Evolutionary conservation across 2,888 invertebrate species (phyloP).

Genomic region (Aspidiotus destructor): DNA sequence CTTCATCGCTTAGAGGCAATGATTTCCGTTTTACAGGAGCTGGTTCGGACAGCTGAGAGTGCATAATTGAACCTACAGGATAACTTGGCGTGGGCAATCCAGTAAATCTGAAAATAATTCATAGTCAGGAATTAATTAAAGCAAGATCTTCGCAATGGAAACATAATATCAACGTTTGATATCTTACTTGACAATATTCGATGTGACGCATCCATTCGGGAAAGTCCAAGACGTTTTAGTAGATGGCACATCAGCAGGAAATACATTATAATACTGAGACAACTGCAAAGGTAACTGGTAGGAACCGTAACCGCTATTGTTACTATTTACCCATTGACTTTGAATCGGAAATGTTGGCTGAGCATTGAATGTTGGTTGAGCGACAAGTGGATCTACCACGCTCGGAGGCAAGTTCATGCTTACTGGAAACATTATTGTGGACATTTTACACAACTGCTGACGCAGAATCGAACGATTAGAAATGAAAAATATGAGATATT

Average conservation of each 20-base stretch:
- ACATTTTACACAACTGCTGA: too few relatives aligned
- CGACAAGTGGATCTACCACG: constrained; percentile 14
- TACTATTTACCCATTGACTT: constrained; percentile 13
- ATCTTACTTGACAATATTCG: constrained; percentile 25
- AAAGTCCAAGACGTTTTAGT: constrained; percentile 28
- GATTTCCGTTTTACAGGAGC: constrained; percentile 26
- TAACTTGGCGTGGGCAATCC: constrained; percentile 17
- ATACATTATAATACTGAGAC: constrained; percentile 29
- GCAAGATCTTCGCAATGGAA: neutral
- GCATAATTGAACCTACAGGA: constrained; percentile 9
- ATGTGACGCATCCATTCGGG: constrained; percentile 27
- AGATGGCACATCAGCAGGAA: constrained; percentile 17
- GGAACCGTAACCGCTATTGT: constrained; percentile 10
- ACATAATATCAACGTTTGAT: neutral
- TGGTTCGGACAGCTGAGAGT: neutral
- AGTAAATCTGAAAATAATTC: constrained; percentile 4
- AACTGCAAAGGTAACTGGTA: constrained; percentile 27
- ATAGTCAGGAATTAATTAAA: neutral
- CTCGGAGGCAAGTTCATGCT: constrained; percentile 22
- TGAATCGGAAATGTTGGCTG: constrained; percentile 4
- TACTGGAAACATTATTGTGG: neutral
- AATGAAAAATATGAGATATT: too few relatives aligned
- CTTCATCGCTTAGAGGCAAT: constrained; percentile 7
- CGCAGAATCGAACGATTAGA: too few relatives aligned
- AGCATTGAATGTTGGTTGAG: constrained; percentile 10